Base-by-base conservation (phyloP, 2,797 vertebrate genomes). In the Tiaroga cobitis region DNA sequence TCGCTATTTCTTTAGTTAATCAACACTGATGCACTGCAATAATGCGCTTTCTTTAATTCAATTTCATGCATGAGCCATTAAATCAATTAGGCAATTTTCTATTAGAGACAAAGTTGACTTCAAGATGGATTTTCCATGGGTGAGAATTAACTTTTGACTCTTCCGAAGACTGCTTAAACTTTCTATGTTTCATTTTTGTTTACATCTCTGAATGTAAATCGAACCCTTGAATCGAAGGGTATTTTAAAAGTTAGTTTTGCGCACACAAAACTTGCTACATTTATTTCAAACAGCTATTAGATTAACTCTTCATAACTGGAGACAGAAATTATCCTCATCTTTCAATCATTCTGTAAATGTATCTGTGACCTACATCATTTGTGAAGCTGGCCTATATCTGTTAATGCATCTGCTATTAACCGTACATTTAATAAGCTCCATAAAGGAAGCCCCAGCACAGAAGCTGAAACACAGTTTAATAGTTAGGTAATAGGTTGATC, bases 21-120 rank as follows among this genome's bases (percentile, higher is more conserved):
- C 51, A 63, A 39, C 54, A 29, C 56, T 13, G 29, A 67, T 21
- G 41, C n/a, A 43, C 32, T 80, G 13, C 19, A 37, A n/a, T 80
- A 68, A 82, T 63, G 59, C 2, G 1, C 37, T 78, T 78, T 78
- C 76, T 78, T 61, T 63, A 3, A 63, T 78, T 78, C n/a, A 78
- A 63, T 78, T 78, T 63, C 76, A 78, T 16, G 37, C 76, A 63
- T 63, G 76, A 63, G 24, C 68, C 68, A 56, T 41, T 65, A 49
- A 74, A 63, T 61, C 69, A 63, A 74, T 82, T 63, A 61, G 39
- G 29, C 26, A 8, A 41, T 74, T 54, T 69, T 82, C 41, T 51
- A 4, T 24, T 24, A 26, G 1, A 75, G 56, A 75, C 41, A 39
- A 83, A 75, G 69, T 78, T 61, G 8, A 41, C 54, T 41, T 26